Evolutionary conservation across 2,113 vertebrate genomes (phyloP), one percentile per base, ranked within the genome.

Genomic region (Atractosteus spatula): DNA sequence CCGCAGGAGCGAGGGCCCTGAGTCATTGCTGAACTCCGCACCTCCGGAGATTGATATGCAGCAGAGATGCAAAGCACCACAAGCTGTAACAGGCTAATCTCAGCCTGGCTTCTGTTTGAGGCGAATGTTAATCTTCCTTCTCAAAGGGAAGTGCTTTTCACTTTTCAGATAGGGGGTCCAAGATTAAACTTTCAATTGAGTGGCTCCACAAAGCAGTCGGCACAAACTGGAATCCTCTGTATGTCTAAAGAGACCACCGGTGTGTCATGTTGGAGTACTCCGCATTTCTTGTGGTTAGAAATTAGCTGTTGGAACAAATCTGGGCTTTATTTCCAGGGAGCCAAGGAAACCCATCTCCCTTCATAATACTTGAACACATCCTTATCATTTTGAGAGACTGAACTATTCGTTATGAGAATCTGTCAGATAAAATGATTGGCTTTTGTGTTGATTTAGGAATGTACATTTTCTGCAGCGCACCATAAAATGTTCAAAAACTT

Each of bases 171-270:
- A 68, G 72, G 72, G 73, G 72, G 62, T 78, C 77, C 76, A 78
- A 77, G 71, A 65, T 78, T 55, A 83, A 71, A 71, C 69, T 82
- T 84, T 80, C 78, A 85, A 83, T 81, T 79, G 63, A 61, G 67
- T 68, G 67, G 70, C 74, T 83, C 74, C 83, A 82, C 83, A 77
- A 84, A 84, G 82, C 80, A 83, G 81, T 86, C 86, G 80, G 85
- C 86, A 71, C 86, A 86, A 78, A 76, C 72, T 74, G 77, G 81
- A 78, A 84, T 83, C 75, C 79, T 82, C 76, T 61, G 14, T 71
- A 73, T 84, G 76, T 82, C 14, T 71, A 69, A 71, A 87, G 86
- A 85, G 83, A 85, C 62, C 62, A 65, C 62, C 62, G 41, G 17
- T 65, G 62, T 65, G n/a, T 65, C 29, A 16, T 41, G 29, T 65